Percentiles rank a stretch among this genome's conserved stretches.
Conservation (phyloP, 2,113 vertebrate genomes). For the Phylloscopus trochilus region DNA sequence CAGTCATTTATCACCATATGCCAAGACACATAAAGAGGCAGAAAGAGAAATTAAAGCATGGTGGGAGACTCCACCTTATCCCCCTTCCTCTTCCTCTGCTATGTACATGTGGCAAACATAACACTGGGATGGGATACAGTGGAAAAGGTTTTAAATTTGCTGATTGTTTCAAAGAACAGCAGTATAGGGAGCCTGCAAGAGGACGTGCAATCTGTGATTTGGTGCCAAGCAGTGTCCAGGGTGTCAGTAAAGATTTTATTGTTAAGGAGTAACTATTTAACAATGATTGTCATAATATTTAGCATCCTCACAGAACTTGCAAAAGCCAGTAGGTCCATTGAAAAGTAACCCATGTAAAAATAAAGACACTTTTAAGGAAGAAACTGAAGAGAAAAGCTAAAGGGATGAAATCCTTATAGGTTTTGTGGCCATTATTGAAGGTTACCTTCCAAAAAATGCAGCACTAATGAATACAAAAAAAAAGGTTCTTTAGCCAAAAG, state of each 20-base stretch:
- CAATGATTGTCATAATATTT: neutral
- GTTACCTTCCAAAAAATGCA: neutral
- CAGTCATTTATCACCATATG: neutral
- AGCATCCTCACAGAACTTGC: neutral
- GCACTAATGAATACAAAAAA: neutral
- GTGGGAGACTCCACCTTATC: neutral
- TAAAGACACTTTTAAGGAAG: neutral
- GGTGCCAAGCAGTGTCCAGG: neutral
- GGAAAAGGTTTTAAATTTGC: neutral
- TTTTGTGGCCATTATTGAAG: neutral
- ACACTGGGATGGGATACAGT: accelerated
- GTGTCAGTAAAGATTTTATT: neutral
- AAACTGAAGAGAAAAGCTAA: neutral
- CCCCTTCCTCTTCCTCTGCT: neutral
- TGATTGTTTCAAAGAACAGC: neutral
- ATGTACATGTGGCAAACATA: neutral
- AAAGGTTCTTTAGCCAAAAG: neutral
- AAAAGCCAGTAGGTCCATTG: neutral
- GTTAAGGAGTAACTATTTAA: neutral
- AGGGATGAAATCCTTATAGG: neutral
- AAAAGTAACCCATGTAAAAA: neutral
- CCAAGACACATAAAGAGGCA: neutral
- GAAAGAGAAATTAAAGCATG: neutral
- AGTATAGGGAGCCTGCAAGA: neutral
- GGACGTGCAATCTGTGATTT: neutral